phyloP scores from a whole-genome alignment of 2,797 vertebrate genomes.

The Mus caroli region DNA sequence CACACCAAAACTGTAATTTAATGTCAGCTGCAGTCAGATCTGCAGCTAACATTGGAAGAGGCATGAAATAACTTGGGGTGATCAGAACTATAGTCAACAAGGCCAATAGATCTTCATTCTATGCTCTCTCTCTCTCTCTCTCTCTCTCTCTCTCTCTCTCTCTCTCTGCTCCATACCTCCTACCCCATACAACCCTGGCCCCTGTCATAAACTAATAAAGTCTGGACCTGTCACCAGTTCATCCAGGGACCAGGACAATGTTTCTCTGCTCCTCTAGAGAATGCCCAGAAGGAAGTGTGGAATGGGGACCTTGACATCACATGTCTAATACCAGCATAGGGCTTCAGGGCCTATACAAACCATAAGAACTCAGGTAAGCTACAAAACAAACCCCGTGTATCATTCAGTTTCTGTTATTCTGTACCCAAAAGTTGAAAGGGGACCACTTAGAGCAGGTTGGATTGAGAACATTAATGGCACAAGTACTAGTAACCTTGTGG shows the following conservation, averaged over 20 bases:
- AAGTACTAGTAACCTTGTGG: neutral
- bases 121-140: neutral
- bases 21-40: neutral
- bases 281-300: neutral
- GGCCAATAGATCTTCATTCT: neutral
- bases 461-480: conserved; percentile 12
- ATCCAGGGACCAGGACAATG: neutral
- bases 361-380: neutral
- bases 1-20: neutral
- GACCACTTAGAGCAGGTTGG: neutral
- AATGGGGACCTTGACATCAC: neutral
- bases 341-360: neutral
- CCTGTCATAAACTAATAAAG: neutral
- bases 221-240: neutral
- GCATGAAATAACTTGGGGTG: neutral
- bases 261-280: neutral
- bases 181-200: neutral
- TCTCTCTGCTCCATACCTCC: neutral
- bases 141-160: too few relatives aligned
- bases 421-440: conserved; percentile 16
- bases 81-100: neutral
- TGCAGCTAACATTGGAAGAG: conserved; percentile 23
- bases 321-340: neutral
- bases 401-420: neutral
- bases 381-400: neutral